Base-by-base conservation (phyloP, 2,797 vertebrate genomes). In the Cossypha dichroa region DNA sequence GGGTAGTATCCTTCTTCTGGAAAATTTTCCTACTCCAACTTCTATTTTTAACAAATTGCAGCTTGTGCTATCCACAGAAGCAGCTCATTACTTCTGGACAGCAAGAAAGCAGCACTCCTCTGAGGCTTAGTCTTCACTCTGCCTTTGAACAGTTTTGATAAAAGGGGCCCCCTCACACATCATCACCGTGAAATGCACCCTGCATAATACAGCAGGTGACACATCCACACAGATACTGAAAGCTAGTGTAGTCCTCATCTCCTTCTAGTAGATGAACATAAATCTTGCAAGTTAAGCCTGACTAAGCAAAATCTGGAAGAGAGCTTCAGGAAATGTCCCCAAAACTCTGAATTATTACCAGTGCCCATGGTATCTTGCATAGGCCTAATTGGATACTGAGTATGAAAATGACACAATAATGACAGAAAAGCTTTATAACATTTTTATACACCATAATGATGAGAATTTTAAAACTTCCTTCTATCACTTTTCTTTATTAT, bases 41-140 rank as follows among this genome's bases (percentile, higher is more conserved):
- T 95, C 75, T 93, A 52, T 88, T 93, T 91, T 87, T 81, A 80
- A 70, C 31, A 58, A 83, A 83, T 43, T 41, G n/a, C 43, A 92
- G 62, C 13, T 51, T 79, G 36, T 69, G 18, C 41, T 72, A n/a
- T 72, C 64, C 36, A 34, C 11, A 45, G 58, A 23, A 49, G 19
- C 55, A 92, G 20, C 26, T 87, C 29, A 45, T 48, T 7, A 3
- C 54, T 72, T 72, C 63, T 74, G 56, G 31, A n/a, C 2, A 6
- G 56, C 14, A 82, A 62, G 52, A 51, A 77, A 90, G n/a, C 13
- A 52, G 26, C 34, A 33, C 3, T 1, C 28, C 55, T 48, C 36
- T 46, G 23, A 86, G 59, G 19, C 23, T 9, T 16, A 46, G 33
- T 48, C 21, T 31, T 84, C 0, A 4, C 23, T n/a, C 51, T 84